A percentile compares a stretch with the other conserved stretches of the same genome.
These are phyloP conservation scores for Leucophora obtusa DNA, from an alignment of 2,888 invertebrate genomes.

Conservation along the genomic window DNA sequence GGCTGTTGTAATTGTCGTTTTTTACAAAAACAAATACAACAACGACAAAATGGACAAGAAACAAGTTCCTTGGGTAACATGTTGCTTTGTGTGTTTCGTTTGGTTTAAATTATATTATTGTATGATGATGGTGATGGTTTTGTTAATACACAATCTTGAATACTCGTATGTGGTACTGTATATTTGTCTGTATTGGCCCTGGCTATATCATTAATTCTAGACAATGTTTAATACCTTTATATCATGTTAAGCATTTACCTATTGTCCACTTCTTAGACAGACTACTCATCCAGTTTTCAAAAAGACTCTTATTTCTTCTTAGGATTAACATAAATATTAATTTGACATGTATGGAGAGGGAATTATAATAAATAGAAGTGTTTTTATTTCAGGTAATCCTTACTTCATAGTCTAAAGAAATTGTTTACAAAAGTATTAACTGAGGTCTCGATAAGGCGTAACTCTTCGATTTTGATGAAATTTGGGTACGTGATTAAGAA, in stretches of 20 bases:
- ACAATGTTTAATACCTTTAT: slow-evolving; percentile 55
- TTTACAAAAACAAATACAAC: slow-evolving; percentile 56
- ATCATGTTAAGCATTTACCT: slow-evolving; percentile 47
- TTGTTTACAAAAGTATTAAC: too few relatives aligned
- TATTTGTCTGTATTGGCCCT: background rate
- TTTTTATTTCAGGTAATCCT: too few relatives aligned
- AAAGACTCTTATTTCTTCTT: slow-evolving; percentile 29
- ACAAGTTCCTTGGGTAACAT: slow-evolving; percentile 59
- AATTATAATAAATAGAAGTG: slow-evolving; percentile 1
- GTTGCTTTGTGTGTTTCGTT: slow-evolving; percentile 30
- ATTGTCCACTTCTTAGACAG: slow-evolving; percentile 28
- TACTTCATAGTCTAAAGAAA: too few relatives aligned
- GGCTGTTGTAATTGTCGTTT: slow-evolving; percentile 62
- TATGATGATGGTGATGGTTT: slow-evolving; percentile 23
- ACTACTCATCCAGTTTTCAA: slow-evolving; percentile 19
- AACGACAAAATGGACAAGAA: slow-evolving; percentile 58
- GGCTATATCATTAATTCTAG: slow-evolving; percentile 51
- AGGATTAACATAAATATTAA: slow-evolving; percentile 57
- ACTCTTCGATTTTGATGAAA: too few relatives aligned
- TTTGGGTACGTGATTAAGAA: too few relatives aligned
- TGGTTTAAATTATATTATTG: slow-evolving; percentile 47
- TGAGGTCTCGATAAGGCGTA: too few relatives aligned
- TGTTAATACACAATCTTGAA: slow-evolving; percentile 5
- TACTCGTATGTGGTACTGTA: slow-evolving; percentile 37
- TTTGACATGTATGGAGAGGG: slow-evolving; percentile 50